Base-by-base conservation (phyloP, 1,140 invertebrate species). In the Palaemon carinicauda region DNA sequence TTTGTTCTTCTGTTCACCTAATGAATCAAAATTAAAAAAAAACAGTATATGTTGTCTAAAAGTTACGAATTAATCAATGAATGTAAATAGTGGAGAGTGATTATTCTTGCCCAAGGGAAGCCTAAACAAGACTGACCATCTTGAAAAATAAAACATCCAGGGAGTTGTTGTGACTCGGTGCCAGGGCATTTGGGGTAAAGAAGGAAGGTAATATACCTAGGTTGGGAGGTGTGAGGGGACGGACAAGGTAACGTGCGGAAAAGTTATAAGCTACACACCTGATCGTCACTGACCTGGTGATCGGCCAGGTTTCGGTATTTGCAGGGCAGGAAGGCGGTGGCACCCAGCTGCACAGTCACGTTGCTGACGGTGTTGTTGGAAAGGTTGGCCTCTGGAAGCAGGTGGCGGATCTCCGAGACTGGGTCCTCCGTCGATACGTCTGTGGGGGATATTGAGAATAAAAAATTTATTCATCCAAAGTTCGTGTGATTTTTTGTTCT, bases 281-380 rank as follows among this genome's bases (percentile, higher is more conserved):
- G 88, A 88, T 88, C 88, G 27, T 86, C 83, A 88, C 85, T 89
- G 85, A 89, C 88, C 88, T 89, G 88, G 74, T 89, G 84, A 80
- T 89, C 88, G 65, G 88, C 88, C 78, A 89, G 81, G 82, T 89
- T 85, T 33, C 88, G 77, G 77, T 87, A 89, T 60, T 84, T 86
- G 87, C 90, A 90, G 51, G 90, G 89, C 41, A 90, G 85, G 75
- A 80, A 88, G 75, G 89, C 89, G 1, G 88, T 90, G 54, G 88
- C 88, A 1, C 88, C 89, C 52, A 87, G 80, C 83, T 90, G 90
- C n/a, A 90, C 90, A 1, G 90, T 90, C 29, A 90, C 79, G 87
- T 90, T 90, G 12, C 77, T 84, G n/a, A 87, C 83, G 0, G 88
- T 54, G 69, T 87, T 83, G 77, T 89, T 87, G 69, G 88, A 51